Percentiles rank a stretch among this genome's conserved stretches.
These are phyloP conservation scores for Torymus auratus DNA, from an alignment of 2,888 invertebrate species.

Conservation along the genomic window DNA sequence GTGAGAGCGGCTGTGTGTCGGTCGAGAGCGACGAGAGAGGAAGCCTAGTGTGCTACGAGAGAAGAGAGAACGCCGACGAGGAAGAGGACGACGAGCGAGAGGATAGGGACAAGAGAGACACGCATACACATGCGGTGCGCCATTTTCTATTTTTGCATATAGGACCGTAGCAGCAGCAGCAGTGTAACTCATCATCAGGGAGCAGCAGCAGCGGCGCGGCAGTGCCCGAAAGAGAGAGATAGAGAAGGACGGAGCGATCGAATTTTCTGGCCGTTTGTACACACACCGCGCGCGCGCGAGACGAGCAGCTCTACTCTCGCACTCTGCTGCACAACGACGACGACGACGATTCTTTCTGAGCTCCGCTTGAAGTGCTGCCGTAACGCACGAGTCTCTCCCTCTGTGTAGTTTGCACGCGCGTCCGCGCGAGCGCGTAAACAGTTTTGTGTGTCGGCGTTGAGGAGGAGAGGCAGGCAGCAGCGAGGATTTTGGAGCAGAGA, in stretches of 20 bases:
- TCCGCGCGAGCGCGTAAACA: neutral
- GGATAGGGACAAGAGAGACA: neutral
- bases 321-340: too few relatives aligned
- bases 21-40: neutral
- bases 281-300: neutral
- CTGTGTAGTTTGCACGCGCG: neutral
- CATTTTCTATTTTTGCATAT: slow-evolving; percentile 59
- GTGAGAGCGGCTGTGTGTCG: slow-evolving; percentile 6
- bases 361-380: too few relatives aligned
- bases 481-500: neutral
- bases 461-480: neutral
- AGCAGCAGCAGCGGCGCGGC: neutral
- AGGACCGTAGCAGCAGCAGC: slow-evolving; percentile 17
- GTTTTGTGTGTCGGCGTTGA: too few relatives aligned
- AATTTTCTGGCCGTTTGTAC: slow-evolving; percentile 38
- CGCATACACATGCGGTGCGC: slow-evolving; percentile 34
- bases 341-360: too few relatives aligned
- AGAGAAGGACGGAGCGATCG: slow-evolving; percentile 21
- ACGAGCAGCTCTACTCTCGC: too few relatives aligned
- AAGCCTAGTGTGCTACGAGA: neutral
- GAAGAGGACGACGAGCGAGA: neutral
- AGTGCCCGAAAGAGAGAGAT: neutral
- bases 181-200: neutral
- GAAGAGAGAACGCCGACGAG: neutral
- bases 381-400: neutral